Evolutionary conservation across 1,140 invertebrate genomes (phyloP), one percentile per base, ranked within the genome.

Genomic region (Brachionus plicatilis): DNA sequence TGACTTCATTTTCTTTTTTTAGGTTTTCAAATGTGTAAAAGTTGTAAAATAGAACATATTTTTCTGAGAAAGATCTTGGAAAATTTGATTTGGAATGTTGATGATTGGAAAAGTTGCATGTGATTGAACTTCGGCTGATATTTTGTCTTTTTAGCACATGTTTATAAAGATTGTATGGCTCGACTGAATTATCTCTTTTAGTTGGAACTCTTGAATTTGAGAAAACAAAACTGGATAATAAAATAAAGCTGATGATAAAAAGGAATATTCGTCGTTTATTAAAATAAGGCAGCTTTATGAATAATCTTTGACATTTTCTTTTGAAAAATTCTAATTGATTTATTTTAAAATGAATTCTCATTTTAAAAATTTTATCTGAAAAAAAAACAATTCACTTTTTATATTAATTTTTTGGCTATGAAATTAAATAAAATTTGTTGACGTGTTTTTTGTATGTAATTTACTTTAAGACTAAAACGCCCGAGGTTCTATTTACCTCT

Each of bases 131-230:
- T 76, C 47, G 43, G 17, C 43, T 76, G 17, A 76, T 20, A 76
- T 50, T 76, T 47, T 76, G 72, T 27, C 9, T 76, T 50, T 76
- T 76, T 2, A 76, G 27, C 9, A 50, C 72, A 37, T 76, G 72
- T n/a, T 50, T 76, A 24, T 76, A 76, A 27, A 76, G 41, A 50
- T 76, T 76, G 27, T 76, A 76, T 53, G 20, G 9, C 27, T 76
- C 72, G 1, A 5, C 14, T 76, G 50, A 2, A 14, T 33, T 14
- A 7, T 70, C 27, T 33, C 66, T 70, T 70, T 33, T 70, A 37
- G 12, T 12, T 41, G 66, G 27, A 37, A 24, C 11, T 70, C 11
- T 70, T 70, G 37, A 37, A 70, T 70, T 70, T 1, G 37, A 37
- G 3, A 37, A 29, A 11, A 70, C 24, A 29, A 70, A 37, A 70